Base-by-base conservation (phyloP, 2,797 vertebrate genomes). In the Coracias cyanogaster region DNA sequence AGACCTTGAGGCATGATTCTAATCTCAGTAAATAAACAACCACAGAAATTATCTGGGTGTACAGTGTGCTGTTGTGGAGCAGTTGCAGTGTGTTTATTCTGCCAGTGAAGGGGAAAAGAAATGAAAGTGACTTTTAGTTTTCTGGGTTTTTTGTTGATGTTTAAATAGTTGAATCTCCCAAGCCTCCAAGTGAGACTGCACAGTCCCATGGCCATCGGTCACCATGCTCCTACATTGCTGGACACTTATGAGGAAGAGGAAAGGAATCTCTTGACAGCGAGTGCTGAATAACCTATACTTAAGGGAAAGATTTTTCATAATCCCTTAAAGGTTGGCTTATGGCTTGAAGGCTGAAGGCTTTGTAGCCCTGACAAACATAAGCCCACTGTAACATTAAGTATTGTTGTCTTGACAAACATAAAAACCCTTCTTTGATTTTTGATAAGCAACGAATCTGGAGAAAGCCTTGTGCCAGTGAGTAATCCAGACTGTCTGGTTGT, bases 11-110 rank as follows among this genome's bases (percentile, higher is more conserved):
- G 85, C 87, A 57, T 9, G 76, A 55, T 78, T 93, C 8, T 88
- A 86, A 93, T 94, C 85, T 91, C 43, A 54, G 77, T 70, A 88
- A 96, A 95, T 77, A 96, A 95, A 81, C 71, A 92, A 89, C 86
- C 71, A 91, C 87, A 94, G 81, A n/a, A 94, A 49, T 46, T 17
- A 72, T 72, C 86, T 29, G 85, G 49, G 82, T 82, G 46, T 8
- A 29, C 35, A 52, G n/a, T 10, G 69, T 51, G 86, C 72, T 86
- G 89, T n/a, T 86, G 79, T 74, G 49, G 69, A 86, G 62, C 66
- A 76, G 49, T 94, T 62, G 62, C 66, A 86, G 43, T 46, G 55
- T 84, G 64, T 91, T 95, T 83, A 45, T 76, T 58, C 58, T 93
- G 65, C 69, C 41, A 86, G 66, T n/a, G 82, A 93, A 77, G 73